A percentile compares a stretch with the other conserved stretches of the same genome.
These are phyloP conservation scores for Chauna torquata DNA, from an alignment of 2,113 vertebrate genomes.

Conservation along the genomic window DNA sequence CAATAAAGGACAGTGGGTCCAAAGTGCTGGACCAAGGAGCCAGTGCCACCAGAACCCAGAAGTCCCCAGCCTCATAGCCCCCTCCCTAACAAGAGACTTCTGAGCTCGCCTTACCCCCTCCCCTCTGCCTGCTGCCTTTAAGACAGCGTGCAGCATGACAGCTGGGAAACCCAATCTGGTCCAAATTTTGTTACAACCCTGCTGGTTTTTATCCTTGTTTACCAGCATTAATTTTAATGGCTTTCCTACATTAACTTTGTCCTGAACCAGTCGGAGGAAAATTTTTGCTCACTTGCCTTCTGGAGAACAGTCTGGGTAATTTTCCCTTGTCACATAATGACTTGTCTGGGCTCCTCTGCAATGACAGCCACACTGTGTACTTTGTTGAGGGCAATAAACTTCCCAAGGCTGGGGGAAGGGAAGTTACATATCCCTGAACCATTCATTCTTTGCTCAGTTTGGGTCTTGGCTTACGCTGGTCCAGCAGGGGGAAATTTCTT, in stretches of 20 bases:
- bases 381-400: constrained; percentile 18
- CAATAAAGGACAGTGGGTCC: not conserved
- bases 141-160: not conserved
- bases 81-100: not conserved
- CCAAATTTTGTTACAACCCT: constrained; percentile 35
- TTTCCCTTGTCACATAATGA: constrained; percentile 19
- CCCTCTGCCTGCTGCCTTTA: not conserved
- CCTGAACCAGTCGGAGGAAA: constrained; percentile 35
- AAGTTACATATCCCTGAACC: not conserved
- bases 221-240: constrained; percentile 67
- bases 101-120: not conserved
- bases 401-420: not conserved
- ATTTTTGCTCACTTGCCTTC: constrained; percentile 54
- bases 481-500: not conserved
- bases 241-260: constrained; percentile 54
- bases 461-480: not conserved
- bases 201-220: constrained; percentile 66
- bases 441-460: not conserved
- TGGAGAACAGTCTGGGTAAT: constrained; percentile 56
- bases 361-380: not conserved
- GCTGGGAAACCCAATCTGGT: constrained; percentile 52
- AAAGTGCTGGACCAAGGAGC: not conserved
- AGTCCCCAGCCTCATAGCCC: not conserved
- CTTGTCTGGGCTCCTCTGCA: not conserved
- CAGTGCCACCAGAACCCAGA: not conserved